Evolutionary conservation across 2,888 invertebrate species (phyloP).

Genomic region (Ochropleura leucogaster): DNA sequence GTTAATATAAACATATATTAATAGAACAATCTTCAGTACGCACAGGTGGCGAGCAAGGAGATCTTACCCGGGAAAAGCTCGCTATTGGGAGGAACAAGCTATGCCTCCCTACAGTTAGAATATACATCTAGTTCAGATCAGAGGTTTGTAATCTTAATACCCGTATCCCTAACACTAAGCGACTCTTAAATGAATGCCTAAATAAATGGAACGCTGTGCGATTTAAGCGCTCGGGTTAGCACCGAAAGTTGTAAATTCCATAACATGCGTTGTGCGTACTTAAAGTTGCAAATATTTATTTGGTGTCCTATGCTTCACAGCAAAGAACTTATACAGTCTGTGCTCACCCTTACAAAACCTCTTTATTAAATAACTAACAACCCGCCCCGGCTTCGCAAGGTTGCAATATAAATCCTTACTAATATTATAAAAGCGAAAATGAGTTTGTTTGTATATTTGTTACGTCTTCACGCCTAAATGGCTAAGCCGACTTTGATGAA

Average conservation of each 20-base stretch:
- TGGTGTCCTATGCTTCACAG: not conserved
- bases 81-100: conserved; percentile 77
- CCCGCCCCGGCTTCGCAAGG: no score
- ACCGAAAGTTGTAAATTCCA: not conserved
- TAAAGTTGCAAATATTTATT: no score
- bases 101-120: conserved; percentile 85
- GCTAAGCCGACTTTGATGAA: no score
- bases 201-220: not conserved
- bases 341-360: not conserved
- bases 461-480: no score
- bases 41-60: conserved; percentile 84
- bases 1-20: conserved; percentile 13
- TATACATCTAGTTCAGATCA: conserved; percentile 87
- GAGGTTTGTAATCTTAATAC: conserved; percentile 70
- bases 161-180: not conserved
- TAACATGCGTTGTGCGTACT: no score
- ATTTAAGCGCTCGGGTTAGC: not conserved
- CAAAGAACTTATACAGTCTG: not conserved
- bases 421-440: no score
- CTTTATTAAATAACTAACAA: no score
- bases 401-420: no score
- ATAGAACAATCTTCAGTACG: conserved; percentile 24
- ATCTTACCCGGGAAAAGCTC: conserved; percentile 86
- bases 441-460: no score
- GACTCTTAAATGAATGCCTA: not conserved